Conservation (phyloP, 2,888 invertebrate genomes). For the Ophioninae sp. region DNA sequence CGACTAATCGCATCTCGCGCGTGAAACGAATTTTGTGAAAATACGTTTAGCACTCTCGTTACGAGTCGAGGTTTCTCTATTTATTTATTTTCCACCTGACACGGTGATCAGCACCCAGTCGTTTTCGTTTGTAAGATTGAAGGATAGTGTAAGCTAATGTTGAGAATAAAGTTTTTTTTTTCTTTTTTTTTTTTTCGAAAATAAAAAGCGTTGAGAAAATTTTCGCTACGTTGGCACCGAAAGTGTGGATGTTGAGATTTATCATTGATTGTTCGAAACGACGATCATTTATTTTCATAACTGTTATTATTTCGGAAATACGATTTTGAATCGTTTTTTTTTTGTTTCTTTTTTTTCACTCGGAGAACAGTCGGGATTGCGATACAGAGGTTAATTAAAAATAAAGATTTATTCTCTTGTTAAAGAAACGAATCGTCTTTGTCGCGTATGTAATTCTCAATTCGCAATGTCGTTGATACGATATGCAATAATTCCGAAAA, state of each 20-base stretch:
- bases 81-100: constrained; percentile 53
- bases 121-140: constrained; percentile 32
- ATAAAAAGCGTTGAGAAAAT: neutral
- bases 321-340: constrained; percentile 4
- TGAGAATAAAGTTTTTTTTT: constrained; percentile 55
- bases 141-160: constrained; percentile 46
- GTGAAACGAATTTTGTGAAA: constrained; percentile 17
- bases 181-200: constrained; percentile 5
- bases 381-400: neutral
- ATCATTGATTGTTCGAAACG: neutral
- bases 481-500: neutral
- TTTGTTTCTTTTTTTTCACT: neutral
- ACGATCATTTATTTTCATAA: constrained; percentile 3
- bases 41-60: constrained; percentile 32
- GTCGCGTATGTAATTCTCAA: neutral
- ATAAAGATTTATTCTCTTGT: neutral
- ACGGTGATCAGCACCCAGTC: constrained; percentile 23
- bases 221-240: neutral
- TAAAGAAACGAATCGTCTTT: neutral
- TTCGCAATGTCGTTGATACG: neutral
- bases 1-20: neutral
- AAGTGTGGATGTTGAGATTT: neutral
- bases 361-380: neutral
- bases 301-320: neutral
- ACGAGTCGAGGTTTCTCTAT: constrained; percentile 43